phyloP scores from a whole-genome alignment of 1,140 invertebrate species.

The Conopomorpha cramerella region DNA sequence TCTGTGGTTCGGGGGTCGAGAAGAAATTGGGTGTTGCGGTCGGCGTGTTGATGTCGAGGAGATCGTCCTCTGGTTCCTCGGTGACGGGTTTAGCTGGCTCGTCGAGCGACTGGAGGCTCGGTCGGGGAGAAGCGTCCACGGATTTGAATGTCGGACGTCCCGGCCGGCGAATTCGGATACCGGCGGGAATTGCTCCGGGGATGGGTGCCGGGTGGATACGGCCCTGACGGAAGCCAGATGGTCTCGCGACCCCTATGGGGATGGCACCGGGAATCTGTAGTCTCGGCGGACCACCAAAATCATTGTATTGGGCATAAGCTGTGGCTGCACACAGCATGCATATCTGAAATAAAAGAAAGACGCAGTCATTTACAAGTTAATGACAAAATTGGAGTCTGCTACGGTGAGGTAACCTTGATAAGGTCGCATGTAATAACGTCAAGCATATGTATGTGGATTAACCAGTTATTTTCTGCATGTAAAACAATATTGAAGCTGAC shows the following conservation, averaged over 20 bases:
- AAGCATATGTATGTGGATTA: too few species aligned
- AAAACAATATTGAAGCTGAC: too few species aligned
- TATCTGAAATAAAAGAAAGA: conserved; percentile 39
- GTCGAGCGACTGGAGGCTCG: conserved; percentile 54
- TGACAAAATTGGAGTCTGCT: too few species aligned
- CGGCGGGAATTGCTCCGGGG: conserved; percentile 21
- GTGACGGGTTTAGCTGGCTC: conserved; percentile 62
- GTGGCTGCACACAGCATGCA: conserved; percentile 47
- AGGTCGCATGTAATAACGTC: too few species aligned
- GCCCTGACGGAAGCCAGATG: conserved; percentile 45
- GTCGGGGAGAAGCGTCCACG: conserved; percentile 46
- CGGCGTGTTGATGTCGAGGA: conserved; percentile 47
- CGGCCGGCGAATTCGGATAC: conserved; percentile 57
- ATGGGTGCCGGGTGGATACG: conserved; percentile 26
- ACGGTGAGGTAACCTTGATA: too few species aligned
- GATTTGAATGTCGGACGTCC: conserved; percentile 61
- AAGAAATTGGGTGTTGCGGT: conserved; percentile 33
- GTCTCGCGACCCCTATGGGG: conserved; percentile 34
- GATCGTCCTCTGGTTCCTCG: conserved; percentile 62
- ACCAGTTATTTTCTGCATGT: too few species aligned
- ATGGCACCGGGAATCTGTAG: conserved; percentile 67
- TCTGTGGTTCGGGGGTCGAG: conserved; percentile 43
- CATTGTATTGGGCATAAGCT: conserved; percentile 52
- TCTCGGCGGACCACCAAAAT: conserved; percentile 55
- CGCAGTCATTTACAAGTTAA: too few species aligned